These are phyloP conservation scores for Drosophila barbarae DNA, from an alignment of 2,888 invertebrate genomes.

Conservation along the genomic window DNA sequence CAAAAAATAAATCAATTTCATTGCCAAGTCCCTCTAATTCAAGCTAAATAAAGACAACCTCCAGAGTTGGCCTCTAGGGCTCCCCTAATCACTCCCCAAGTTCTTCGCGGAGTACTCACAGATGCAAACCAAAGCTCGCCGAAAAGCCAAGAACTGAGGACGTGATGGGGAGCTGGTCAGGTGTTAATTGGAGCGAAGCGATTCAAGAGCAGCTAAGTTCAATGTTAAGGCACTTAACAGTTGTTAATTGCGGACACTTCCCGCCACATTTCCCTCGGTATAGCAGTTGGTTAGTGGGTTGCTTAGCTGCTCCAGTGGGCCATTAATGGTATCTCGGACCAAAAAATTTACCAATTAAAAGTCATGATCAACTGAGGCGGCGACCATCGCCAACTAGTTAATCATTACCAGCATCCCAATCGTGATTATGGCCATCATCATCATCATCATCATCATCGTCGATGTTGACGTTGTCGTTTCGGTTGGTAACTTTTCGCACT, in stretches of 20 bases:
- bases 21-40: slow-evolving; percentile 2
- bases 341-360: slow-evolving; percentile 40
- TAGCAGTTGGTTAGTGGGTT: slow-evolving; percentile 16
- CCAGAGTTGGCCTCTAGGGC: slow-evolving; percentile 11
- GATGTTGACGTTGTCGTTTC: slow-evolving; percentile 48
- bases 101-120: slow-evolving; percentile 10
- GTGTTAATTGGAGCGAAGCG: slow-evolving; percentile 37
- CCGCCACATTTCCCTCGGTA: background rate
- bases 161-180: slow-evolving; percentile 28
- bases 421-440: slow-evolving; percentile 11
- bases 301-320: slow-evolving; percentile 26
- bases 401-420: slow-evolving; percentile 30
- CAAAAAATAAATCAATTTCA: background rate
- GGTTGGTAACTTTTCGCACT: slow-evolving; percentile 56
- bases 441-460: background rate
- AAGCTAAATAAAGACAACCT: slow-evolving; percentile 30
- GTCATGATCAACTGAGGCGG: slow-evolving; percentile 34
- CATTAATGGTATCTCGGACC: slow-evolving; percentile 36
- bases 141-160: slow-evolving; percentile 9
- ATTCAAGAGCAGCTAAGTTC: slow-evolving; percentile 39
- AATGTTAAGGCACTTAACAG: slow-evolving; percentile 38
- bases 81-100: slow-evolving; percentile 29
- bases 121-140: slow-evolving; percentile 21
- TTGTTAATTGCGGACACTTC: slow-evolving; percentile 37
- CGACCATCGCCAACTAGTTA: slow-evolving; percentile 25